Evolutionary conservation across 2,888 invertebrate genomes (phyloP).

Genomic region (Leucozona laternaria): DNA sequence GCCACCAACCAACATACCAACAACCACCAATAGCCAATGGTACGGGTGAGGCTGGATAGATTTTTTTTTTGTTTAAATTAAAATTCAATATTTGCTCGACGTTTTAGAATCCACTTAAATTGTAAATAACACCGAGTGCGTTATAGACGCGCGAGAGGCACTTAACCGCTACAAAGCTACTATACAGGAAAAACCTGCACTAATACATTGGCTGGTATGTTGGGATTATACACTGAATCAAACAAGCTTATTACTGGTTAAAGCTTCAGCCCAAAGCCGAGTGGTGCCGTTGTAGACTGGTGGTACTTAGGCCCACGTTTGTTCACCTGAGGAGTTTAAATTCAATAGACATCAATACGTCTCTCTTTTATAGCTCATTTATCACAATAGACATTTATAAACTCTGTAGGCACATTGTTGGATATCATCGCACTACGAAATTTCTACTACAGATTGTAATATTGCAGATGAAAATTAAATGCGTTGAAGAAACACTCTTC

Average conservation of each 20-base stretch:
- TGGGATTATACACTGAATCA: constrained; percentile 50
- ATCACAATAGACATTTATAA: too few relatives aligned
- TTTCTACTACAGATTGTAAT: too few relatives aligned
- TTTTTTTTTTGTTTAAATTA: constrained; percentile 70
- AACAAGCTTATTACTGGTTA: constrained; percentile 72
- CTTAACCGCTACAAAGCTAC: constrained; percentile 71
- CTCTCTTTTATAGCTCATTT: background rate
- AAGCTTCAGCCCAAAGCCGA: constrained; percentile 27
- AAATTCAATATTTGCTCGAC: constrained; percentile 77
- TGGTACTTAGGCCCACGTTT: constrained; percentile 50
- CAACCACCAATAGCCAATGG: constrained; percentile 37
- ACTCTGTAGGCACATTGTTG: too few relatives aligned
- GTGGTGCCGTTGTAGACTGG: background rate
- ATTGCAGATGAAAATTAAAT: too few relatives aligned
- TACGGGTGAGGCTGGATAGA: constrained; percentile 29
- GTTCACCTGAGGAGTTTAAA: constrained; percentile 34
- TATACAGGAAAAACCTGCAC: constrained; percentile 62
- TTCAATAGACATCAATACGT: background rate
- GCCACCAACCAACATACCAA: constrained; percentile 21
- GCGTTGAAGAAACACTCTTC: too few relatives aligned
- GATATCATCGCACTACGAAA: too few relatives aligned
- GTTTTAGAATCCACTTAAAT: constrained; percentile 77
- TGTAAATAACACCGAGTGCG: constrained; percentile 76
- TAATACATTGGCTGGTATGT: constrained; percentile 42
- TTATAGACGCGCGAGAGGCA: constrained; percentile 71